Percentiles rank a stretch among this genome's conserved stretches.
Conservation (phyloP, 2,888 invertebrate genomes). For the Dynastes grantii region DNA sequence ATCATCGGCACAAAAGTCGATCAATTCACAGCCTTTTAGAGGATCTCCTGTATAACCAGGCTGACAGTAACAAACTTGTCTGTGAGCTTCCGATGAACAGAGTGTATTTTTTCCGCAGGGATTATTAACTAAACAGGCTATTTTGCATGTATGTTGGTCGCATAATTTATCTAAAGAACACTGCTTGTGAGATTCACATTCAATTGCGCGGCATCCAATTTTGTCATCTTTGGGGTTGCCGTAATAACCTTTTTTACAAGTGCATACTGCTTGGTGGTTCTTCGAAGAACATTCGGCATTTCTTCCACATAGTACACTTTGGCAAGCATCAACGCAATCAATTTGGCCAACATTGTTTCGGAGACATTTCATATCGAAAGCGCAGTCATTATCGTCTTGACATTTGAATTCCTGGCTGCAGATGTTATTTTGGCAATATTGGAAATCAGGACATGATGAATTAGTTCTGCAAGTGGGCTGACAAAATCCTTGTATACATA, state of each 20-base stretch:
- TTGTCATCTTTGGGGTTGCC: slow-evolving; percentile 83
- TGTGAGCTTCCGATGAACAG: slow-evolving; percentile 88
- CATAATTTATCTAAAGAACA: slow-evolving; percentile 90
- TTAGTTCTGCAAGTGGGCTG: slow-evolving; percentile 87
- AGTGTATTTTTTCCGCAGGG: slow-evolving; percentile 89
- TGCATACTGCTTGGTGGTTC: slow-evolving; percentile 83
- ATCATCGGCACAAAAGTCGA: slow-evolving; percentile 85
- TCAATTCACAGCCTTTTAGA: slow-evolving; percentile 78
- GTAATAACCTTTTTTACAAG: slow-evolving; percentile 85
- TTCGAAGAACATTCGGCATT: slow-evolving; percentile 86
- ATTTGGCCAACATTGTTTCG: slow-evolving; percentile 81
- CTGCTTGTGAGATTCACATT: slow-evolving; percentile 81
- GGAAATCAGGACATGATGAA: slow-evolving; percentile 87
- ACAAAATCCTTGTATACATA: slow-evolving; percentile 90
- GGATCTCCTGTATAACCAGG: slow-evolving; percentile 91
- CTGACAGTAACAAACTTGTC: slow-evolving; percentile 87
- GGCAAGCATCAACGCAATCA: slow-evolving; percentile 84
- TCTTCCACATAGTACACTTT: slow-evolving; percentile 83
- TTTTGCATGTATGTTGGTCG: slow-evolving; percentile 87
- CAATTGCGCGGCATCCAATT: slow-evolving; percentile 85
- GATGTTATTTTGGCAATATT: slow-evolving; percentile 87
- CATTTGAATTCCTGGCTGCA: slow-evolving; percentile 89
- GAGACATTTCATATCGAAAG: slow-evolving; percentile 81
- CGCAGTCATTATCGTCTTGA: slow-evolving; percentile 81
- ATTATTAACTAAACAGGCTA: slow-evolving; percentile 87